These are phyloP conservation scores for Lepidurus couesii DNA, from an alignment of 1,140 invertebrate genomes.

Conservation along the genomic window DNA sequence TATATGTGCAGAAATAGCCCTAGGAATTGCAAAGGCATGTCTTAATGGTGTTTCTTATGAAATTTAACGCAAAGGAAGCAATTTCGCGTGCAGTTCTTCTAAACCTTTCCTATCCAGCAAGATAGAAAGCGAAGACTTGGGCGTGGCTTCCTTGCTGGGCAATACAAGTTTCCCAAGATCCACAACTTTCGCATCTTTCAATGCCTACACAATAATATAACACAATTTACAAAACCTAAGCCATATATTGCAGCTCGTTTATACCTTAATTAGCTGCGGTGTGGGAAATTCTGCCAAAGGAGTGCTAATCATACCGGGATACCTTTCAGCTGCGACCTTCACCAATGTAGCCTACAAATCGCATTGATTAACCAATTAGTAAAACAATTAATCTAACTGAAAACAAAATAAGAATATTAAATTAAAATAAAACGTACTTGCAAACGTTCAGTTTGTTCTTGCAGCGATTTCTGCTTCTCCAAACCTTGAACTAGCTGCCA, in stretches of 20 bases:
- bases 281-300: slow-evolving; percentile 4
- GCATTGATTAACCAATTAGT: background rate
- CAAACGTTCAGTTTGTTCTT: background rate
- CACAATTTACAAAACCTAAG: background rate
- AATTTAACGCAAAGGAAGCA: background rate
- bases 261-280: background rate
- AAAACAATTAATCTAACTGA: too few relatives aligned
- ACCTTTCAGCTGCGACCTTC: background rate
- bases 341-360: background rate
- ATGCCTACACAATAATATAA: background rate
- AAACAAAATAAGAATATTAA: too few relatives aligned
- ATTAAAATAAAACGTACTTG: background rate
- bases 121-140: slow-evolving; percentile 5
- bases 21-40: background rate
- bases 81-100: slow-evolving; percentile 19
- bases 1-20: background rate
- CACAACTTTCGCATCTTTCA: slow-evolving; percentile 15
- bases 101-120: slow-evolving; percentile 1
- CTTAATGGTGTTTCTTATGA: too few relatives aligned
- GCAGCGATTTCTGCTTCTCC: background rate
- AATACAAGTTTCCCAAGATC: background rate
- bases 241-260: background rate
- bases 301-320: background rate
- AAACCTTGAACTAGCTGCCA: background rate
- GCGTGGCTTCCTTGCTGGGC: background rate